phyloP scores from a whole-genome alignment of 1,140 invertebrate species.

The Forficula auricularia region DNA sequence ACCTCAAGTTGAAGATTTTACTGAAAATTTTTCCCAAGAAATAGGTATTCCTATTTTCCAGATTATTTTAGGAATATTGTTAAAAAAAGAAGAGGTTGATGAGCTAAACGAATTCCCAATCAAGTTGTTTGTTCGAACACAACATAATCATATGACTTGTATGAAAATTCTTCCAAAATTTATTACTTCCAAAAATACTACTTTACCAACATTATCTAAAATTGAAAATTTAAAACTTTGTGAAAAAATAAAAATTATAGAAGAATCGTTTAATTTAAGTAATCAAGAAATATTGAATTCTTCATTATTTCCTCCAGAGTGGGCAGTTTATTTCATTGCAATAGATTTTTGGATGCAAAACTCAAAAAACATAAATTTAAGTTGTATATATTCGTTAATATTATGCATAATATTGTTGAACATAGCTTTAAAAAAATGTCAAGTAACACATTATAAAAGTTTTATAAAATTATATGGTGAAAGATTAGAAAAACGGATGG shows the following conservation, averaged over 20 bases:
- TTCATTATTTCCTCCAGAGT: slow-evolving; percentile 10
- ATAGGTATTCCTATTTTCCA: slow-evolving; percentile 42
- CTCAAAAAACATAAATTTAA: slow-evolving; percentile 8
- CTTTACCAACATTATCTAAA: slow-evolving; percentile 17
- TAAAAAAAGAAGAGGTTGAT: too few species aligned
- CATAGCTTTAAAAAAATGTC: slow-evolving; percentile 23
- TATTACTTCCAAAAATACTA: slow-evolving; percentile 15
- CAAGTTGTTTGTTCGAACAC: slow-evolving; percentile 20
- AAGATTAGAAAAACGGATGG: slow-evolving; percentile 1
- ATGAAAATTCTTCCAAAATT: slow-evolving; percentile 22
- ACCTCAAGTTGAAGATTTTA: slow-evolving; percentile 54
- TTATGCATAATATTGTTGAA: slow-evolving; percentile 13
- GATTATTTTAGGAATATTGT: slow-evolving; percentile 44
- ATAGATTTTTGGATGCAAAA: slow-evolving; percentile 11
- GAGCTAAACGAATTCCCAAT: slow-evolving; percentile 14
- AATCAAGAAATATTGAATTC: slow-evolving; percentile 5
- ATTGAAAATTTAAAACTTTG: background rate
- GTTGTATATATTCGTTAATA: slow-evolving; percentile 10
- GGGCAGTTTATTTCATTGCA: slow-evolving; percentile 14
- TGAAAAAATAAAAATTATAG: background rate
- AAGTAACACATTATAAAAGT: slow-evolving; percentile 18
- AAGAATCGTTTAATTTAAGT: background rate
- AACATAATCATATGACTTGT: slow-evolving; percentile 24
- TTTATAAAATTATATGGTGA: slow-evolving; percentile 19
- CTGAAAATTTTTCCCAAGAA: slow-evolving; percentile 34